Evolutionary conservation across 2,888 invertebrate genomes (phyloP), one percentile per base, ranked within the genome.

Genomic region (Bugulina stolonifera): DNA sequence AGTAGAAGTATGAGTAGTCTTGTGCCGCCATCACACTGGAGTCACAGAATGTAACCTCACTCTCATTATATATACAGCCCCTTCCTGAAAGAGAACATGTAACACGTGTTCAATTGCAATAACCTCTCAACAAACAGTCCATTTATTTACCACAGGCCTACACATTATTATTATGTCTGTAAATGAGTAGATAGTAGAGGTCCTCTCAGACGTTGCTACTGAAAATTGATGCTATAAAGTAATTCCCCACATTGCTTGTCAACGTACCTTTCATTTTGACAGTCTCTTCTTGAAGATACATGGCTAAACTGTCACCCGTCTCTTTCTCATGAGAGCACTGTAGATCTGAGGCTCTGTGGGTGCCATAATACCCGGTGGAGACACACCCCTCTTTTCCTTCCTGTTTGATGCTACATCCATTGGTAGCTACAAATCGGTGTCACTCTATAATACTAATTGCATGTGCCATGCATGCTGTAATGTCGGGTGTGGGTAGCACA

Each of bases 1-100:
- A 64, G 32, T 64, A 64, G 64, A 64, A 64, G 64, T 64, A 64
- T 25, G 64, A 32, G 32, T 29, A 64, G 64, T 64, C 32, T 32
- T 64, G 64, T 3, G 64, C 64, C 10, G 32, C 5, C 14, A 64
- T 32, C n/a, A 14, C 18, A 18, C 32, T 25, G 18, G 64, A 14
- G 2, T 22, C 5, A 32, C 64, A 64, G 32, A 25, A 64, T 29
- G 64, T 64, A 34, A 27, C 32, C 3, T 64, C 32, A 2, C 5
- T 5, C 27, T 34, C 18, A 27, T 32, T 34, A 10, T 25, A 27
- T 10, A 10, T 10, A 64, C 64, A 64, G 2, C 18, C 32, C 5
- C 10, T 32, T 14, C 64, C 64, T 64, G 34, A 52, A 52, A 52
- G 18, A 52, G 5, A 52, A 14, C 5, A 52, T 52, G 5, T 52